These are phyloP conservation scores for Acleris laterana DNA, from an alignment of 2,888 invertebrate species.

Conservation along the genomic window DNA sequence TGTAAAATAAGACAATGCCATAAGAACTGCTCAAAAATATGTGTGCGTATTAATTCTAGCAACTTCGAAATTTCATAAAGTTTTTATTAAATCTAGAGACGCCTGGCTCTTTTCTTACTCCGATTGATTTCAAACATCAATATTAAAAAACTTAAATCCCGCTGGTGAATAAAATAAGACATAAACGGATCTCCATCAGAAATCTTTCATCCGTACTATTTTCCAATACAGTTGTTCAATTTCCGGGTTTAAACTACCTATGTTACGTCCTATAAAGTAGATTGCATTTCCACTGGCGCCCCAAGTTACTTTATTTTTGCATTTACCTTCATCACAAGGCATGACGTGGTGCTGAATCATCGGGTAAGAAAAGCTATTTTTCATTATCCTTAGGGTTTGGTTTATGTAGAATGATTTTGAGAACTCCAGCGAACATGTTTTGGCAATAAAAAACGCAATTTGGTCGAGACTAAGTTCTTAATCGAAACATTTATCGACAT, in stretches of 20 bases:
- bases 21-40: too few species aligned
- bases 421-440: neutral
- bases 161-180: too few species aligned
- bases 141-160: too few species aligned
- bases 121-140: too few species aligned
- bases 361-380: constrained; percentile 16
- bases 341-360: constrained; percentile 32
- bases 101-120: too few species aligned
- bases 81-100: too few species aligned
- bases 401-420: neutral
- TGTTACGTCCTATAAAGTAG: constrained; percentile 24
- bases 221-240: constrained; percentile 30
- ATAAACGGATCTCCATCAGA: neutral
- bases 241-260: constrained; percentile 22
- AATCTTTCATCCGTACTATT: constrained; percentile 18
- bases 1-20: too few species aligned
- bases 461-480: too few species aligned
- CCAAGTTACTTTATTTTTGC: constrained; percentile 31
- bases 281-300: constrained; percentile 34
- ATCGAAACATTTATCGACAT: too few species aligned
- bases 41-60: too few species aligned
- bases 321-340: constrained; percentile 34
- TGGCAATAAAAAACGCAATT: too few species aligned
- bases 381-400: constrained; percentile 11
- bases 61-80: too few species aligned